Conservation (phyloP, 2,888 invertebrate species). For the Trilocha varians region DNA sequence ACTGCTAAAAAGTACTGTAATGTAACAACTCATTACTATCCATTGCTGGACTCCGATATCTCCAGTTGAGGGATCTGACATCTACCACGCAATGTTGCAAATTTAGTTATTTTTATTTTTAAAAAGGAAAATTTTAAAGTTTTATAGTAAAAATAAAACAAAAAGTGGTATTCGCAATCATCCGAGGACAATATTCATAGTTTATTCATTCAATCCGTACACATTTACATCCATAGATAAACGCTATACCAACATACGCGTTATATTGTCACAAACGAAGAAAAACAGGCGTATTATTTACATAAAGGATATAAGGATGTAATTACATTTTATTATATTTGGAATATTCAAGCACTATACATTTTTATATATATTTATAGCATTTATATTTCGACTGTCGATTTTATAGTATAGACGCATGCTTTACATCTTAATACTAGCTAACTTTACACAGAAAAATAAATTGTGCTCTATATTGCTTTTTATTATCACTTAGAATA, state of each 20-base stretch:
- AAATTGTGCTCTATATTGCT: background rate
- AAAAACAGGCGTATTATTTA: constrained; percentile 57
- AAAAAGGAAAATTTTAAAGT: constrained; percentile 1
- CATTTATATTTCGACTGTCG: constrained; percentile 20
- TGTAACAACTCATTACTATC: too few relatives aligned
- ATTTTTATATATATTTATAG: constrained; percentile 54
- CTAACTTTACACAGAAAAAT: constrained; percentile 35
- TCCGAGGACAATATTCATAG: constrained; percentile 61
- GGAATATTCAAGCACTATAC: constrained; percentile 62
- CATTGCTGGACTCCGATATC: too few relatives aligned
- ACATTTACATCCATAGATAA: constrained; percentile 60
- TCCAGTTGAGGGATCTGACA: too few relatives aligned
- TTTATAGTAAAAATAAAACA: constrained; percentile 47
- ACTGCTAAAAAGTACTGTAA: too few relatives aligned
- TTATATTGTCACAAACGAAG: constrained; percentile 56
- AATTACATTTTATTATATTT: constrained; percentile 35
- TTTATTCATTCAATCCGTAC: constrained; percentile 59
- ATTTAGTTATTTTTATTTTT: background rate
- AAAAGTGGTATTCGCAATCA: constrained; percentile 59
- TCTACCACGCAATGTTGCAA: too few relatives aligned
- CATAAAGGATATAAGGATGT: constrained; percentile 41
- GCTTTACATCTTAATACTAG: constrained; percentile 26
- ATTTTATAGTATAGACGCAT: constrained; percentile 11
- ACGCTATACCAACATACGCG: constrained; percentile 66
- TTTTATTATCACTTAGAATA: background rate